Base-by-base conservation (phyloP, 2,797 vertebrate genomes). In the Mastacembelus armatus region DNA sequence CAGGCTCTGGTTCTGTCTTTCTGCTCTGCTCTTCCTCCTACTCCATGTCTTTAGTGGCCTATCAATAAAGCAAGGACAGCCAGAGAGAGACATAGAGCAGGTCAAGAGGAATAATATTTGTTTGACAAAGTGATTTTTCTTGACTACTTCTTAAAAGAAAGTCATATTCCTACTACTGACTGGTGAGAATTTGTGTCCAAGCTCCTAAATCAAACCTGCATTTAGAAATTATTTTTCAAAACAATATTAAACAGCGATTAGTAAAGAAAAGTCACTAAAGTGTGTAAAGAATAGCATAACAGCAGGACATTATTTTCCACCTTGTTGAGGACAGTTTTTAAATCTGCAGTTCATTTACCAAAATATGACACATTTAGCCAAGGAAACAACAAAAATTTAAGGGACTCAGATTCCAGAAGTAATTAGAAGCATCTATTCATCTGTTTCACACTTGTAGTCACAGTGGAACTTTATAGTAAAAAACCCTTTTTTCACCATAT, bases 11-110 rank as follows among this genome's bases (percentile, higher is more conserved):
- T 66, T 58, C 63, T 42, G 68, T 64, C 74, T 77, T 90, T 87
- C 87, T 71, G 16, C 59, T 80, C 84, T 74, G 78, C 72, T 80
- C 83, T 74, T 84, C 78, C 47, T 68, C 60, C 75, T 47, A 21
- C 67, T 67, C 66, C 56, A 85, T 75, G 48, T 76, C 77, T 82
- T 73, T 52, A 65, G 75, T 79, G 71, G 50, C 36, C 39, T 33
- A 5, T 80, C 75, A 67, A 64, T 52, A 36, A 9, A 33, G 45
- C 32, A 40, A 54, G 38, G 32, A 55, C 55, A 61, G 32, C 21
- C 73, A 77, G 43, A 55, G 44, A 68, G 14, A 36, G 75, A 58
- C 66, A 66, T 42, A 65, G 33, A 73, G 62, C 64, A 64, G 39
- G n/a, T 29, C 45, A 22, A 27, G 35, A 71, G 76, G 44, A 74